Conservation (phyloP, 1,140 invertebrate species). For the Drosophila insularis region DNA sequence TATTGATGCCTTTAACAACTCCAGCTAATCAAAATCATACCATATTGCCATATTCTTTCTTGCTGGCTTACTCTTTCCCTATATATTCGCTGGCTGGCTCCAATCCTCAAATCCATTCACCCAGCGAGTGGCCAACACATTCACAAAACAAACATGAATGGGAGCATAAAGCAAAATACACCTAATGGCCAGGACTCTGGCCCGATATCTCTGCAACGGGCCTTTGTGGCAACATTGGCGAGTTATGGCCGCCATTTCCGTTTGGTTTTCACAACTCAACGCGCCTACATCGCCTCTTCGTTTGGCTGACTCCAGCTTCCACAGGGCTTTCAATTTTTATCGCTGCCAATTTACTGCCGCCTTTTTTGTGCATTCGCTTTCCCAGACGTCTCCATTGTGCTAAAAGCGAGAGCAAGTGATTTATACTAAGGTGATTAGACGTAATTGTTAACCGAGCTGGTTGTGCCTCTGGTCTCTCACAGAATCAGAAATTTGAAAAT, state of each 20-base stretch:
- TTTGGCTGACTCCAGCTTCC: constrained; percentile 37
- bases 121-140: not conserved
- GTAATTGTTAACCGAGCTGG: constrained; percentile 28
- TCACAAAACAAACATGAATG: not conserved
- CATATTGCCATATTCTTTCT: constrained; percentile 21
- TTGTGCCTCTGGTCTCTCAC: not conserved
- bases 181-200: constrained; percentile 26
- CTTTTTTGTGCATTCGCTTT: constrained; percentile 33
- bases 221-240: constrained; percentile 39
- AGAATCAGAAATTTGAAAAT: not conserved
- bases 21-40: constrained; percentile 32
- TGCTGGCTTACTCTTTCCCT: not conserved
- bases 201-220: constrained; percentile 1
- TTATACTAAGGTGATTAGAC: constrained; percentile 47
- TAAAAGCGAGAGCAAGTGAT: constrained; percentile 35
- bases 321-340: constrained; percentile 57
- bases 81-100: constrained; percentile 3
- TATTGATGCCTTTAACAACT: constrained; percentile 25
- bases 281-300: constrained; percentile 30
- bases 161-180: not conserved
- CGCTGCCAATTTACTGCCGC: constrained; percentile 55
- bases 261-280: constrained; percentile 56
- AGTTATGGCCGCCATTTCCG: constrained; percentile 54
- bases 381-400: constrained; percentile 25
- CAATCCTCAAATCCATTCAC: constrained; percentile 25